Conservation (phyloP, 2,797 vertebrate species). For the Leptatherina wallacei region DNA sequence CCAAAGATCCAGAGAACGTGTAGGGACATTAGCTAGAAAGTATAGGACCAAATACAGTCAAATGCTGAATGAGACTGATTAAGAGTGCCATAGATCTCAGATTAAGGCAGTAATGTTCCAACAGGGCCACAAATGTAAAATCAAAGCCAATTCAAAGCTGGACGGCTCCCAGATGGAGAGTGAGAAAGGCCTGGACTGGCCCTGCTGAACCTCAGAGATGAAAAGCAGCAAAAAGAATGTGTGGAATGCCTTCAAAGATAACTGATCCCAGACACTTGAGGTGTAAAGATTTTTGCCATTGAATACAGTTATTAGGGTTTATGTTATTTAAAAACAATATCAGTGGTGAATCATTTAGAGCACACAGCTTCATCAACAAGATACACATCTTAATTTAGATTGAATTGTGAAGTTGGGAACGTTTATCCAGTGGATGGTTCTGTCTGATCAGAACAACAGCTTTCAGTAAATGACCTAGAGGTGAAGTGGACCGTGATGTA, state of each 20-base stretch:
- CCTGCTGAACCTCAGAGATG: constrained; percentile 41
- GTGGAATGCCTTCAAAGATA: constrained; percentile 60
- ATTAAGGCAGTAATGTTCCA: constrained; percentile 27
- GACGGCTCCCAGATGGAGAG: constrained; percentile 39
- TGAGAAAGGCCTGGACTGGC: constrained; percentile 38
- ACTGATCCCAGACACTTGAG: constrained; percentile 22
- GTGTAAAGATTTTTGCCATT: not conserved
- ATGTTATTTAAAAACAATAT: constrained; percentile 17
- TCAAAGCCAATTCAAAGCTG: constrained; percentile 42
- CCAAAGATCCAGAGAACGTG: constrained; percentile 1
- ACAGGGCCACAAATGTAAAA: constrained; percentile 38
- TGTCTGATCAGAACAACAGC: not conserved
- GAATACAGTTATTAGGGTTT: constrained; percentile 20
- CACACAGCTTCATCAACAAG: constrained; percentile 9
- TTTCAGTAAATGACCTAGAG: not conserved
- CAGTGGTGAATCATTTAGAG: constrained; percentile 12
- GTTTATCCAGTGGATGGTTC: not conserved
- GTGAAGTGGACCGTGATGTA: not conserved
- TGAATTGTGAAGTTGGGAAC: not conserved
- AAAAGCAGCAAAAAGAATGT: constrained; percentile 29
- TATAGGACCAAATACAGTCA: constrained; percentile 28
- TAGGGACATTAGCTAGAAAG: constrained; percentile 5
- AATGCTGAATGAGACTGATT: constrained; percentile 18
- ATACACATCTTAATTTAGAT: not conserved
- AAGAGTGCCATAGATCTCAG: constrained; percentile 39